Conservation (phyloP, 2,113 vertebrate genomes). For the Plecturocebus donacophilus region DNA sequence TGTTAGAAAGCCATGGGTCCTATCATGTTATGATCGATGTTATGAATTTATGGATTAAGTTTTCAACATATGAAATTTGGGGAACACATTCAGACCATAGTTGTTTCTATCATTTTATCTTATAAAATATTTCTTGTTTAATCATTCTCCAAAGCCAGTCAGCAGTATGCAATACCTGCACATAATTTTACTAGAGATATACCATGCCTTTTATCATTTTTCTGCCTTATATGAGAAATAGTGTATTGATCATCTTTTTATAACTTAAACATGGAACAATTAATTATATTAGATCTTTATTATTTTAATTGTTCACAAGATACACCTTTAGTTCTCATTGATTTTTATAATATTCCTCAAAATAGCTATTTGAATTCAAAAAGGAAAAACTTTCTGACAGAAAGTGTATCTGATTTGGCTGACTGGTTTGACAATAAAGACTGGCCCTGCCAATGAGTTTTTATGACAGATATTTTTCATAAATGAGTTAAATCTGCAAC, state of each 20-base stretch:
- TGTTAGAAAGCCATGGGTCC: background rate
- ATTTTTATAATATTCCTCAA: background rate
- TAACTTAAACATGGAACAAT: background rate
- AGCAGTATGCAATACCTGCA: background rate
- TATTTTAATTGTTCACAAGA: background rate
- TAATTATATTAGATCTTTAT: background rate
- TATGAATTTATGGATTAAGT: background rate
- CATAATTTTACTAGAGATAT: background rate
- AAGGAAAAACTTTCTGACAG: background rate
- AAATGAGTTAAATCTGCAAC: background rate
- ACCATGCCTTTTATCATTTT: background rate
- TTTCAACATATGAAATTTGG: background rate
- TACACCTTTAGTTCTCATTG: constrained; percentile 4
- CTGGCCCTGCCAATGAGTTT: background rate
- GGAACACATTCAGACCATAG: background rate
- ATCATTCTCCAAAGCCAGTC: background rate
- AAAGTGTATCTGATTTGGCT: constrained; percentile 10
- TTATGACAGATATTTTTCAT: background rate
- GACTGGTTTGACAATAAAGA: background rate
- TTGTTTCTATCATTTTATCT: background rate
- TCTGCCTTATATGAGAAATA: background rate
- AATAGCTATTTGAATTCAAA: constrained; percentile 9
- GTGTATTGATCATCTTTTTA: background rate
- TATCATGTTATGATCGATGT: background rate
- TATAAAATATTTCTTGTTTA: background rate